phyloP scores from a whole-genome alignment of 2,888 invertebrate genomes.

The Herminia tarsipennalis region DNA sequence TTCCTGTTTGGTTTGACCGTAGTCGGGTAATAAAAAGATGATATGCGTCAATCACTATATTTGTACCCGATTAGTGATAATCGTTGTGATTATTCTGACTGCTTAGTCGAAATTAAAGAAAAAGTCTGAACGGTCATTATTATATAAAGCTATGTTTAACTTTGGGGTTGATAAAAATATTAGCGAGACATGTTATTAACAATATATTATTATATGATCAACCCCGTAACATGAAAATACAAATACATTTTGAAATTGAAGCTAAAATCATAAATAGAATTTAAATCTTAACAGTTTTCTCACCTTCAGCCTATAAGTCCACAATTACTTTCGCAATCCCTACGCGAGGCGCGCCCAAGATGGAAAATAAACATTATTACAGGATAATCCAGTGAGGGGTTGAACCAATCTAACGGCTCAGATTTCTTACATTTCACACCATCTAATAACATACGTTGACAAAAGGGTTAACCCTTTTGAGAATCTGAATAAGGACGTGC shows the following conservation, averaged over 20 bases:
- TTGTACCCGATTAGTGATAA: too few relatives aligned
- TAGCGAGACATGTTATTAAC: too few relatives aligned
- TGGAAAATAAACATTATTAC: conserved; percentile 70
- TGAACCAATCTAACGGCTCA: conserved; percentile 54
- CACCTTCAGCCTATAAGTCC: conserved; percentile 17
- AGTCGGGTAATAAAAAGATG: too few relatives aligned
- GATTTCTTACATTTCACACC: conserved; percentile 53
- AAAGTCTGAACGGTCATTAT: too few relatives aligned
- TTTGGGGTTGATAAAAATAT: too few relatives aligned
- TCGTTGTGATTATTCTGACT: too few relatives aligned
- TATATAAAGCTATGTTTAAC: too few relatives aligned
- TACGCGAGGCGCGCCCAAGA: conserved; percentile 42
- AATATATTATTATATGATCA: too few relatives aligned
- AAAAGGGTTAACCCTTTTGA: conserved; percentile 66
- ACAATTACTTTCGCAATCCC: conserved; percentile 44
- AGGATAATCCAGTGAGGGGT: conserved; percentile 59
- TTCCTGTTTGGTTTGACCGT: too few relatives aligned
- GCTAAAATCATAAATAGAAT: background rate
- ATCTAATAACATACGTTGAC: conserved; percentile 45
- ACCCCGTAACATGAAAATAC: background rate
- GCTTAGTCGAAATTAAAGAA: too few relatives aligned
- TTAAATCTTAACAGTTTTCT: conserved; percentile 3
- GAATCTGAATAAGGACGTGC: conserved; percentile 61
- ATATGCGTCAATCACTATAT: too few relatives aligned
- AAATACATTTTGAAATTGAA: background rate